Percentiles rank a stretch among this genome's conserved stretches.
Conservation (phyloP, 1,140 invertebrate genomes). For the Dreissena rostriformis region DNA sequence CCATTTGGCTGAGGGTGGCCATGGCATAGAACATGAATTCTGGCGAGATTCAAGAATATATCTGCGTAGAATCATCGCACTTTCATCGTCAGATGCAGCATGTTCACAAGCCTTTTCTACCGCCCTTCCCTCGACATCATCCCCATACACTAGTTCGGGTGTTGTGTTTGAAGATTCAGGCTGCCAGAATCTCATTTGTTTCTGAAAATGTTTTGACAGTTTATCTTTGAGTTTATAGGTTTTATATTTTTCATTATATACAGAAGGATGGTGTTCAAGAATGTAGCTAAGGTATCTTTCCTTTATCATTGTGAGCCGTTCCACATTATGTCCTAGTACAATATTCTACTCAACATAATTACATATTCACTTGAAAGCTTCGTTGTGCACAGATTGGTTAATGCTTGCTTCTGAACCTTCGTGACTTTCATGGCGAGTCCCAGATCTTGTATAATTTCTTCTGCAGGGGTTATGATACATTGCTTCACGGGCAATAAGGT, state of each 20-base stretch:
- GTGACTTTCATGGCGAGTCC: neutral
- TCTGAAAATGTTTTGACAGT: neutral
- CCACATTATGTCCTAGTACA: constrained; percentile 4
- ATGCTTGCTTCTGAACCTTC: constrained; percentile 7
- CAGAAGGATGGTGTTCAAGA: neutral
- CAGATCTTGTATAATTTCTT: constrained; percentile 20
- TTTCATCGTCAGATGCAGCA: constrained; percentile 10
- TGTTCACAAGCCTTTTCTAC: constrained; percentile 24
- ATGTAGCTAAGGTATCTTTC: neutral
- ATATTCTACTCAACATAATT: neutral
- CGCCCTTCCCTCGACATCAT: neutral
- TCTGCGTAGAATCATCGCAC: constrained; percentile 5
- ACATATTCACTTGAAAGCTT: neutral
- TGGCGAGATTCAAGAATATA: neutral
- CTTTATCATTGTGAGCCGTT: neutral
- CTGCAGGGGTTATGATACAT: constrained; percentile 11
- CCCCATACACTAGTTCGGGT: neutral
- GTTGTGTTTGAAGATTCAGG: neutral
- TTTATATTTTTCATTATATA: constrained; percentile 3
- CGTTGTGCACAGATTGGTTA: neutral
- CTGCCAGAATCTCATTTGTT: constrained; percentile 6
- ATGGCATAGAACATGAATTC: constrained; percentile 8
- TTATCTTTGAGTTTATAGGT: constrained; percentile 23
- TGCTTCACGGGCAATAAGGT: constrained; percentile 23
- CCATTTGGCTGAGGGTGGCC: constrained; percentile 2